phyloP scores from a whole-genome alignment of 2,113 vertebrate genomes.

The Apodemus speciosus region DNA sequence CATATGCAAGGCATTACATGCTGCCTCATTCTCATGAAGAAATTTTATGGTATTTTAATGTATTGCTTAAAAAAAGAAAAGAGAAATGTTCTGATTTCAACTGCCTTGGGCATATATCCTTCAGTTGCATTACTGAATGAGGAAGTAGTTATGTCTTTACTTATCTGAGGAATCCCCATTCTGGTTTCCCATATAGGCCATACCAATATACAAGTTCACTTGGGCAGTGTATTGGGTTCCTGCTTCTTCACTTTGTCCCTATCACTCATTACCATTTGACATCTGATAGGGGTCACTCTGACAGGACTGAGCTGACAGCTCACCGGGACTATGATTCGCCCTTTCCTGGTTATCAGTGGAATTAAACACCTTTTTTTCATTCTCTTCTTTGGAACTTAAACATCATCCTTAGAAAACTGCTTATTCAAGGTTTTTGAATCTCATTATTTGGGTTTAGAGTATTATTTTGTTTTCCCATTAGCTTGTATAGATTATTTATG shows the following conservation, averaged over 20 bases:
- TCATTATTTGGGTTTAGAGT: background rate
- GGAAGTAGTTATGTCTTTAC: background rate
- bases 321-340: background rate
- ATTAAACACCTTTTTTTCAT: background rate
- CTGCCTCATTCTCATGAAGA: background rate
- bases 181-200: background rate
- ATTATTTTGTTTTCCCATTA: background rate
- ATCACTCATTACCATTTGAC: background rate
- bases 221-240: no score
- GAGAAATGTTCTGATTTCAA: background rate
- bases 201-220: background rate
- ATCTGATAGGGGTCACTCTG: background rate
- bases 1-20: background rate
- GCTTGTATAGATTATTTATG: background rate
- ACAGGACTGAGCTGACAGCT: background rate
- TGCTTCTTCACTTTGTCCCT: background rate
- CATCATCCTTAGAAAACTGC: background rate
- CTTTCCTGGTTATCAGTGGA: background rate
- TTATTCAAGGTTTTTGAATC: background rate
- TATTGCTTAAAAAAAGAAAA: background rate
- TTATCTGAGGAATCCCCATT: background rate
- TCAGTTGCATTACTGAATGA: background rate
- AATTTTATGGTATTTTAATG: background rate
- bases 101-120: background rate
- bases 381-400: background rate